A percentile compares a stretch with the other conserved stretches of the same genome.
phyloP scores from a whole-genome alignment of 2,113 vertebrate genomes.

The Notarius quadriscutis region DNA sequence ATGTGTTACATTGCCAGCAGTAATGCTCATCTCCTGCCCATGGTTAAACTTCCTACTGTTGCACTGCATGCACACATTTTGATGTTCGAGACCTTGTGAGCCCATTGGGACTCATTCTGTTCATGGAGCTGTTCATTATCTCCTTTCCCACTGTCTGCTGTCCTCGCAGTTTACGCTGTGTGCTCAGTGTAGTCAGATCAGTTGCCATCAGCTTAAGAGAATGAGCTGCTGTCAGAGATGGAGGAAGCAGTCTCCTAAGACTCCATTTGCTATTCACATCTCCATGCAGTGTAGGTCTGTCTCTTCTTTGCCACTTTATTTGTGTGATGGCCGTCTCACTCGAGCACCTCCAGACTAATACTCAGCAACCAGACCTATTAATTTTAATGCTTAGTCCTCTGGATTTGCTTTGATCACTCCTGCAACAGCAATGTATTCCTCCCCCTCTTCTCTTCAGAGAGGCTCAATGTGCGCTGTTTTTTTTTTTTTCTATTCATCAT shows the following conservation, averaged over 20 bases:
- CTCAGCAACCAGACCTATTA: conserved; percentile 26
- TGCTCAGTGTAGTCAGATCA: conserved; percentile 11
- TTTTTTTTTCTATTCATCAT: conserved; percentile 47
- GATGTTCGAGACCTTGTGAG: conserved; percentile 8
- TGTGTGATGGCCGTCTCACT: conserved; percentile 11
- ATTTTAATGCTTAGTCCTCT: conserved; percentile 48
- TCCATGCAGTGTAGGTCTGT: not conserved
- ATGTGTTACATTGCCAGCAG: not conserved
- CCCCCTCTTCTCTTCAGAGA: conserved; percentile 22
- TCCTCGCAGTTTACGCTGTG: not conserved
- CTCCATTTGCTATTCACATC: not conserved
- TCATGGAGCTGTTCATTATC: conserved; percentile 20
- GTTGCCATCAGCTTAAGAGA: conserved; percentile 8
- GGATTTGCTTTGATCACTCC: conserved; percentile 55
- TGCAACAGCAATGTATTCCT: conserved; percentile 53
- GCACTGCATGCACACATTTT: conserved; percentile 9
- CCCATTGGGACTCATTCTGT: conserved; percentile 10
- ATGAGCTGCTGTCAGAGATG: conserved; percentile 23
- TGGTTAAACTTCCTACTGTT: not conserved
- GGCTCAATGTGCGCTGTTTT: not conserved
- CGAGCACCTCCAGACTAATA: conserved; percentile 15
- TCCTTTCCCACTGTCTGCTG: conserved; percentile 2
- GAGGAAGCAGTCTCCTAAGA: conserved; percentile 14
- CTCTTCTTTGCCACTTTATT: conserved; percentile 3
- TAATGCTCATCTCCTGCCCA: not conserved